Conservation (phyloP, 2,888 invertebrate species). For the Himalopsyche anomala region DNA sequence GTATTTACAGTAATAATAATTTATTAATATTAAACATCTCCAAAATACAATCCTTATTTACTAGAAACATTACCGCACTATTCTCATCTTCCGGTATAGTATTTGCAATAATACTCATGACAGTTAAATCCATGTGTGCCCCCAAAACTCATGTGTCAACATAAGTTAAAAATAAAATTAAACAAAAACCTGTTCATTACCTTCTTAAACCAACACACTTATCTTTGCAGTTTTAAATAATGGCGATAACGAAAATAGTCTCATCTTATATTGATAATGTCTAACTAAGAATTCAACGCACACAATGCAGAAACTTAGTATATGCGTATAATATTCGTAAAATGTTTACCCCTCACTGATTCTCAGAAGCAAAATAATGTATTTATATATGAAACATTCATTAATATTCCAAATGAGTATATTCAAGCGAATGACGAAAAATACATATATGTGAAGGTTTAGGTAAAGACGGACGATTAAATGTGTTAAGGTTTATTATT, state of each 20-base stretch:
- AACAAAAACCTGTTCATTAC: conserved; percentile 4
- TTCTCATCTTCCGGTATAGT: no score
- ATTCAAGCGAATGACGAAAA: neutral
- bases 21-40: no score
- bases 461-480: no score
- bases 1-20: no score
- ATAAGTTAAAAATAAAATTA: neutral
- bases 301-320: neutral
- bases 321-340: neutral
- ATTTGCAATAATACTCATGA: no score
- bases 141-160: neutral
- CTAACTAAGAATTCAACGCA: neutral
- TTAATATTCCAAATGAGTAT: neutral
- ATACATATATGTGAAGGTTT: no score
- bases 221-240: conserved; percentile 22
- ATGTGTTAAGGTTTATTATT: no score
- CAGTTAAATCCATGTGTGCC: no score
- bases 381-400: neutral
- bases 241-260: conserved; percentile 30
- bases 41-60: no score
- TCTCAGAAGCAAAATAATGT: conserved; percentile 27
- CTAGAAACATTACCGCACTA: no score
- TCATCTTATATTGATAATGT: neutral
- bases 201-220: neutral
- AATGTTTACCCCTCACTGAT: neutral